Evolutionary conservation across 2,888 invertebrate genomes (phyloP).

Genomic region (Thera britannica): DNA sequence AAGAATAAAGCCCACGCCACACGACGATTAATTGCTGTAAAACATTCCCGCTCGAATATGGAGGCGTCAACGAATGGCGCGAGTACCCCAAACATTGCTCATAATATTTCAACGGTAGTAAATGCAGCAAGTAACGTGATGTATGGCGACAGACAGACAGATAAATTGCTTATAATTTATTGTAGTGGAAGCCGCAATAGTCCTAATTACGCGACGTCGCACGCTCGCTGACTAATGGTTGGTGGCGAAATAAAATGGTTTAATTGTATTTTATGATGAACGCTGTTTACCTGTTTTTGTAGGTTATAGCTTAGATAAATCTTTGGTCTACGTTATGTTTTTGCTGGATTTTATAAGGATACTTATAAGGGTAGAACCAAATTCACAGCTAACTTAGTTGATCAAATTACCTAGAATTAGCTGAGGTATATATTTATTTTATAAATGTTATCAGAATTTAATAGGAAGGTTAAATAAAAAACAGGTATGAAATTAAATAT

Average conservation of each 20-base stretch:
- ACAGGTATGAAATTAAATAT: constrained; percentile 75
- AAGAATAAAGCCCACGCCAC: constrained; percentile 31
- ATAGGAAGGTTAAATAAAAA: constrained; percentile 49
- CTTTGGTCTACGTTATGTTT: constrained; percentile 8
- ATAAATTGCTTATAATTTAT: constrained; percentile 84
- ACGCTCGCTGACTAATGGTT: constrained; percentile 54
- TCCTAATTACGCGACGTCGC: constrained; percentile 73
- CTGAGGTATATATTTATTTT: too few relatives aligned
- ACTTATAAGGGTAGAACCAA: constrained; percentile 17
- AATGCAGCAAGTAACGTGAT: constrained; percentile 72
- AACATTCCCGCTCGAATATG: constrained; percentile 31
- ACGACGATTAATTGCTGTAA: constrained; percentile 25
- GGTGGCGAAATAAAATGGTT: constrained; percentile 52
- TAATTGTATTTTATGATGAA: constrained; percentile 34
- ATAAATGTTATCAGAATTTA: too few relatives aligned
- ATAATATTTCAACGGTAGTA: constrained; percentile 78
- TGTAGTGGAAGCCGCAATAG: constrained; percentile 69
- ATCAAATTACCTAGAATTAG: neutral
- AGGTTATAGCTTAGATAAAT: constrained; percentile 22
- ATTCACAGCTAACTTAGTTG: constrained; percentile 3
- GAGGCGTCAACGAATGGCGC: constrained; percentile 60
- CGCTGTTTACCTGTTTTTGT: constrained; percentile 21
- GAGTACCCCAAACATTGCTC: constrained; percentile 61
- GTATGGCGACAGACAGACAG: constrained; percentile 80
- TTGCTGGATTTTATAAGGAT: constrained; percentile 6